Evolutionary conservation across 2,113 vertebrate genomes (phyloP).

Genomic region (Stomatorhinus ivindoensis): DNA sequence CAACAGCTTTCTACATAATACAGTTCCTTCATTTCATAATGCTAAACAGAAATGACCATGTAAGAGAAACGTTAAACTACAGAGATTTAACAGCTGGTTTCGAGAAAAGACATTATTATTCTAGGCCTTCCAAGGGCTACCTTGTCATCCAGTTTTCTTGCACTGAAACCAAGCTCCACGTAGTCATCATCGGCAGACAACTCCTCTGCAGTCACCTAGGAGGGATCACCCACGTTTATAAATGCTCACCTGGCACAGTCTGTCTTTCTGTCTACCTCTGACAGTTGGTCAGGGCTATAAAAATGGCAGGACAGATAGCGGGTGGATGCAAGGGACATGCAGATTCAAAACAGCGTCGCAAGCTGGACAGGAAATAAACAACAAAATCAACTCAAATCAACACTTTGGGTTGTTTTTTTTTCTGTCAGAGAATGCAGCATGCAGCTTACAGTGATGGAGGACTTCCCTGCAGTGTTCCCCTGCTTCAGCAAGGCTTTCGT

Average conservation of each 20-base stretch:
- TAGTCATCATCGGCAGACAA: slow-evolving; percentile 95
- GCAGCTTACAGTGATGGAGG: slow-evolving; percentile 84
- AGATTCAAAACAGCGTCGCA: not conserved
- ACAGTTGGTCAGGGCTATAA: not conserved
- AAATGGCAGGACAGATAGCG: not conserved
- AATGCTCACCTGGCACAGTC: not conserved
- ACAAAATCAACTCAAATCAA: not conserved
- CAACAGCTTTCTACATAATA: not conserved
- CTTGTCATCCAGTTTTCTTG: slow-evolving; percentile 97
- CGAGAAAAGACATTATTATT: not conserved
- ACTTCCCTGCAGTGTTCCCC: slow-evolving; percentile 90
- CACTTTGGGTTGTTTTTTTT: not conserved
- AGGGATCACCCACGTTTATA: not conserved
- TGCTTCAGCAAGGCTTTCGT: slow-evolving; percentile 91
- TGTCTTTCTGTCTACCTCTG: not conserved
- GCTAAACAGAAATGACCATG: not conserved
- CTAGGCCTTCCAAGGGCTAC: slow-evolving; percentile 42
- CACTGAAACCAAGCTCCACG: slow-evolving; percentile 93
- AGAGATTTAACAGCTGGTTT: not conserved
- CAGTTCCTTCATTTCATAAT: not conserved
- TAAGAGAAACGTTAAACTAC: not conserved
- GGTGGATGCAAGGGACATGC: not conserved
- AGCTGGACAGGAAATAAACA: not conserved
- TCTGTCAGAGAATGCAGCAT: not conserved
- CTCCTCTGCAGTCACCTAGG: slow-evolving; percentile 92